Conservation (phyloP, 2,888 invertebrate genomes). For the Tenthredo amoena region DNA sequence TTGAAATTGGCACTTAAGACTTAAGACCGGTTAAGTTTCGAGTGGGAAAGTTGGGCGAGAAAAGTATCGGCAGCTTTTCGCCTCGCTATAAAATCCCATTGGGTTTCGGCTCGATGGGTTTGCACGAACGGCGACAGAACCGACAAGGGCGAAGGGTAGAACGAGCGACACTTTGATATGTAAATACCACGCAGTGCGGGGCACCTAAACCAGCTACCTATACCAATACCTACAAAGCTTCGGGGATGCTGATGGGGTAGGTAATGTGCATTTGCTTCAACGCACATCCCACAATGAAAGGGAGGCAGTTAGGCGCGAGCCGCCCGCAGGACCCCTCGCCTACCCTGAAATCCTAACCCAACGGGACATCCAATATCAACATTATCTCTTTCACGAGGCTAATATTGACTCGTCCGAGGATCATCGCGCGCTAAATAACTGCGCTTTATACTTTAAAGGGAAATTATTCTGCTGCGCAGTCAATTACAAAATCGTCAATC, state of each 20-base stretch:
- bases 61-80: conserved; percentile 29
- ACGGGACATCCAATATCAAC: conserved; percentile 75
- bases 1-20: neutral
- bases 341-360: conserved; percentile 16
- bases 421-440: conserved; percentile 37
- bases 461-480: neutral
- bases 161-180: conserved; percentile 76
- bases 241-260: conserved; percentile 31
- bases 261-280: conserved; percentile 75
- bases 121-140: conserved; percentile 15
- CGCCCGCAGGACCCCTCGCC: conserved; percentile 2
- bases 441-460: neutral
- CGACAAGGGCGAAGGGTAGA: conserved; percentile 19
- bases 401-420: conserved; percentile 72
- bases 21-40: neutral
- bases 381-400: conserved; percentile 73
- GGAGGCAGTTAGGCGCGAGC: conserved; percentile 55
- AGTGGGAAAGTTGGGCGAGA: neutral
- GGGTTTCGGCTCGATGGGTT: conserved; percentile 39
- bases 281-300: conserved; percentile 76
- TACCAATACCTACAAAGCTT: conserved; percentile 6
- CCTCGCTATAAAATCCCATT: conserved; percentile 33
- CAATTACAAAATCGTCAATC: neutral
- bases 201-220: conserved; percentile 57
- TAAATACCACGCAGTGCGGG: conserved; percentile 75